phyloP scores from a whole-genome alignment of 1,140 invertebrate species.

The Atta colombica region DNA sequence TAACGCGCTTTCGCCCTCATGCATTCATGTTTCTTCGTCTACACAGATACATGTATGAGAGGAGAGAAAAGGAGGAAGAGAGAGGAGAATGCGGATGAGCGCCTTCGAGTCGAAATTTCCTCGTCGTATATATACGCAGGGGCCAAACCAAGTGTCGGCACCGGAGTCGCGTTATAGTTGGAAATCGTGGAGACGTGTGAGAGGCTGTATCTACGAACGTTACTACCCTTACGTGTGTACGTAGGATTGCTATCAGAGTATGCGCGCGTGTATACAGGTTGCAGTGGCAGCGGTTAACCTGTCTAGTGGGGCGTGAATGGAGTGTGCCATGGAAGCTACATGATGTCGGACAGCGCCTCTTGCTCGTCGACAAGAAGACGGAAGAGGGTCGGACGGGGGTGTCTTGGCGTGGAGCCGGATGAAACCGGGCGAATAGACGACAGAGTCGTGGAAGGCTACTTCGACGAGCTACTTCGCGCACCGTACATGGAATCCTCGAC shows the following conservation, averaged over 20 bases:
- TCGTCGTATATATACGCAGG: slow-evolving; percentile 71
- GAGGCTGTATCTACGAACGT: slow-evolving; percentile 15
- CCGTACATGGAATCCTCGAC: background rate
- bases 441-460: slow-evolving; percentile 9
- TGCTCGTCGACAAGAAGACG: slow-evolving; percentile 76
- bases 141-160: slow-evolving; percentile 29
- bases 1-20: slow-evolving; percentile 6
- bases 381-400: slow-evolving; percentile 67
- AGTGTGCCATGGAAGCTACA: slow-evolving; percentile 78
- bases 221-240: background rate
- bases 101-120: slow-evolving; percentile 72
- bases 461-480: slow-evolving; percentile 30
- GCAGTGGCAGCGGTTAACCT: slow-evolving; percentile 80
- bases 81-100: background rate
- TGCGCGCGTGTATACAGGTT: slow-evolving; percentile 61
- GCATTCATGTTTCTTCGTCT: slow-evolving; percentile 20
- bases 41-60: background rate
- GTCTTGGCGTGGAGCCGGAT: slow-evolving; percentile 5
- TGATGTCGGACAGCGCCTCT: slow-evolving; percentile 79
- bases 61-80: background rate
- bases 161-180: slow-evolving; percentile 49
- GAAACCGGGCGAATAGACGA: slow-evolving; percentile 41
- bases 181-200: background rate
- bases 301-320: slow-evolving; percentile 82
- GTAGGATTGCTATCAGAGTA: slow-evolving; percentile 27